A percentile compares a stretch with the other conserved stretches of the same genome.
Conservation (phyloP, 2,113 vertebrate species). For the Danio rerio region DNA sequence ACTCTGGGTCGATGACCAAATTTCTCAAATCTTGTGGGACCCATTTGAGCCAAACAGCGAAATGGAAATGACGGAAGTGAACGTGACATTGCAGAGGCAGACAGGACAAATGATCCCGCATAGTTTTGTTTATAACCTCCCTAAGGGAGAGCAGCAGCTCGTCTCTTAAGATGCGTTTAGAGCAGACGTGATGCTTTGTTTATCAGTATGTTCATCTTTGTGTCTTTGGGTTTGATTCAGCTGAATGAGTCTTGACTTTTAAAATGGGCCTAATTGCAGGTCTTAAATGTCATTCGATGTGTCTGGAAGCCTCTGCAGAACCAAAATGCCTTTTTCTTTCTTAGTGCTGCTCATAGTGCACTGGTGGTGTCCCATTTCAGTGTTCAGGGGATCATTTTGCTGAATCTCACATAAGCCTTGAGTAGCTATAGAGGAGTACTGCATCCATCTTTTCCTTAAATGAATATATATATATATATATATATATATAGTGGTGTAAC, state of each 20-base stretch:
- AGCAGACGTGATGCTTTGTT: background rate
- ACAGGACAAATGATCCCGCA: background rate
- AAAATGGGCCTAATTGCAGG: conserved; percentile 6
- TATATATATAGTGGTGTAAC: too few relatives aligned
- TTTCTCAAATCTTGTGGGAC: conserved; percentile 38
- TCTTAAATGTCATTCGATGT: conserved; percentile 3
- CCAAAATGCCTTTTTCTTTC: too few relatives aligned
- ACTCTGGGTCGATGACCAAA: background rate
- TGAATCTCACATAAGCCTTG: too few relatives aligned
- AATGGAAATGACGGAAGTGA: conserved; percentile 6
- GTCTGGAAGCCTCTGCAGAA: conserved; percentile 16
- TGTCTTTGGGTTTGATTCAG: background rate
- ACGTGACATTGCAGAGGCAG: background rate
- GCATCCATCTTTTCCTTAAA: too few relatives aligned
- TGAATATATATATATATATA: too few relatives aligned
- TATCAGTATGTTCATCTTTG: background rate
- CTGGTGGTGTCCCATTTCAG: too few relatives aligned
- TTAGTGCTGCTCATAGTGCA: too few relatives aligned
- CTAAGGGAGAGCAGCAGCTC: background rate
- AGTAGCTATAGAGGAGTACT: too few relatives aligned
- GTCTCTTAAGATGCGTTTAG: background rate
- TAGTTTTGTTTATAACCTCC: background rate
- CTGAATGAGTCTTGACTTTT: background rate
- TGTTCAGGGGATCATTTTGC: too few relatives aligned
- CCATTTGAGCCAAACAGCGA: background rate